Conservation (phyloP, 2,888 invertebrate species). For the Dasypolia templi region DNA sequence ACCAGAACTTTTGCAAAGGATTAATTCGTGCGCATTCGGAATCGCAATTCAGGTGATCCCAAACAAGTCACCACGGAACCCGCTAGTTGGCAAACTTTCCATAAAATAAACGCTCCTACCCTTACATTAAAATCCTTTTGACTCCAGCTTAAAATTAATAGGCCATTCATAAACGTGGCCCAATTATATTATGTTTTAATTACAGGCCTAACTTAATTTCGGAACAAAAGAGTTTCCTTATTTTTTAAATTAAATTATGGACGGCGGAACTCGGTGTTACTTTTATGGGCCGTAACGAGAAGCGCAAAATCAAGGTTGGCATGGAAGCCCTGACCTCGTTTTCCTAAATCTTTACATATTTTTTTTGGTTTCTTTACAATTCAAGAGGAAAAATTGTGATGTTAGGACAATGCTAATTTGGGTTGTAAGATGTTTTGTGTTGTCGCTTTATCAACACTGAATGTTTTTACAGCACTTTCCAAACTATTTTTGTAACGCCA, state of each 20-base stretch:
- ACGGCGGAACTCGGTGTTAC: constrained; percentile 54
- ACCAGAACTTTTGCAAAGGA: constrained; percentile 76
- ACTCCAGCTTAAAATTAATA: constrained; percentile 75
- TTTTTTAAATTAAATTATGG: constrained; percentile 66
- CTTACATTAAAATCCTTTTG: constrained; percentile 76
- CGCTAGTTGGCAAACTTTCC: constrained; percentile 73
- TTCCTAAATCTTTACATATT: constrained; percentile 18
- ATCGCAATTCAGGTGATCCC: constrained; percentile 73
- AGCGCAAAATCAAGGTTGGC: constrained; percentile 62
- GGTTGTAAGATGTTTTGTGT: constrained; percentile 10
- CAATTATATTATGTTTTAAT: constrained; percentile 77
- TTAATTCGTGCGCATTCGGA: constrained; percentile 70
- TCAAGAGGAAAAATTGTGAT: constrained; percentile 8
- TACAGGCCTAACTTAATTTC: constrained; percentile 69
- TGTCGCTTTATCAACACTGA: not conserved
- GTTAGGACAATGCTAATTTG: constrained; percentile 2
- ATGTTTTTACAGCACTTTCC: not conserved
- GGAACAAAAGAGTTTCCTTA: constrained; percentile 67
- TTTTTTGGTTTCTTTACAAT: constrained; percentile 30
- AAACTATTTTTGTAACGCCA: not conserved
- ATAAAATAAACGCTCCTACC: constrained; percentile 71
- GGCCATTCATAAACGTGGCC: constrained; percentile 74
- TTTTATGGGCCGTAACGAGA: constrained; percentile 55
- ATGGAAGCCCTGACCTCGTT: constrained; percentile 54
- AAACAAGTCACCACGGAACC: constrained; percentile 70